Conservation (phyloP, 2,888 invertebrate species). For the Caenorhabditis auriculariae region DNA sequence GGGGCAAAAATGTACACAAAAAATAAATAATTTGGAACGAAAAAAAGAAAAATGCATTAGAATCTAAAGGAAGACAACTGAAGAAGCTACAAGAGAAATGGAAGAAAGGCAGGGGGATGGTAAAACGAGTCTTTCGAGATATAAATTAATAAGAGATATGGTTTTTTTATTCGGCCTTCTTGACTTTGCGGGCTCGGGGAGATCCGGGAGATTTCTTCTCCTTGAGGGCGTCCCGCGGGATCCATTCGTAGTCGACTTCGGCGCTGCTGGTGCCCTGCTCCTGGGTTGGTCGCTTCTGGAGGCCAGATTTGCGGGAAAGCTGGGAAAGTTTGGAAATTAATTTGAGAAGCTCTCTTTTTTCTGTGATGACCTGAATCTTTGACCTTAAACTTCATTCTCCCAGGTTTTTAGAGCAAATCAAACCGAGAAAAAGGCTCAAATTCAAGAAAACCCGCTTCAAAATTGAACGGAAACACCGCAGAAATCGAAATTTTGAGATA, state of each 20-base stretch:
- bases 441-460: too few relatives aligned
- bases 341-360: neutral
- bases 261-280: slow-evolving; percentile 87
- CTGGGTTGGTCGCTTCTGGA: slow-evolving; percentile 46
- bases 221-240: slow-evolving; percentile 77
- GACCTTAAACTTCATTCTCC: neutral
- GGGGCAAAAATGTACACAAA: slow-evolving; percentile 2
- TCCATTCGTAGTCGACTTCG: slow-evolving; percentile 97
- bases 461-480: too few relatives aligned
- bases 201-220: slow-evolving; percentile 52
- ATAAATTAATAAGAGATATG: neutral
- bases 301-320: slow-evolving; percentile 57
- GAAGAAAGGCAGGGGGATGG: too few relatives aligned
- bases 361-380: slow-evolving; percentile 12
- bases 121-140: neutral
- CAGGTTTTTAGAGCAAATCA: slow-evolving; percentile 1
- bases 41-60: too few relatives aligned
- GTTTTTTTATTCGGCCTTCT: slow-evolving; percentile 48
- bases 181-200: slow-evolving; percentile 47
- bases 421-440: neutral
- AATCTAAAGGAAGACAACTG: too few relatives aligned
- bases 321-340: slow-evolving; percentile 18
- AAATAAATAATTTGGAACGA: slow-evolving; percentile 6
- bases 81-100: too few relatives aligned
- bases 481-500: too few relatives aligned